These are phyloP conservation scores for Oopsacas minuta DNA, from an alignment of 37 sponge, comb jelly and placozoan species.

Conservation along the genomic window DNA sequence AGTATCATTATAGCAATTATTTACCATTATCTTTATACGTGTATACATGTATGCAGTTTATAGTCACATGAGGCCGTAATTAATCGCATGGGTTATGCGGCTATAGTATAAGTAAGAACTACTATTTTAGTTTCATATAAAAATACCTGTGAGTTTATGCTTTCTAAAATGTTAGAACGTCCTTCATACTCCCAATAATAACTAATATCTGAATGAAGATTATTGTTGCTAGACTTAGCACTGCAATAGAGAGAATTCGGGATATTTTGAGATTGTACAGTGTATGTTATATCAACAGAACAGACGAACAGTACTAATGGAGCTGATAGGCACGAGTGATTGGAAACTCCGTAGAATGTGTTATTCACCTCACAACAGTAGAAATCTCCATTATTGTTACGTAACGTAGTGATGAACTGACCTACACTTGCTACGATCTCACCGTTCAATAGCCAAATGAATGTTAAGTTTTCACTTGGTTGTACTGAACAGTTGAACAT, in stretches of 20 bases:
- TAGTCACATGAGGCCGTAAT: too few species aligned
- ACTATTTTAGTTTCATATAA: not conserved
- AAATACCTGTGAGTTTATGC: not conserved
- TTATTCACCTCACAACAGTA: constrained; percentile 2
- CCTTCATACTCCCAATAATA: not conserved
- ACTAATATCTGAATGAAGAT: not conserved
- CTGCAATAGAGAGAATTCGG: not conserved
- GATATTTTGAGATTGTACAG: not conserved
- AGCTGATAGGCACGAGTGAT: not conserved
- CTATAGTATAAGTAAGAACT: too few species aligned
- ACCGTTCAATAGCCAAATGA: not conserved
- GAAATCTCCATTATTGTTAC: not conserved
- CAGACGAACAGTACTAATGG: not conserved
- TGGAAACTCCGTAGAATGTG: not conserved
- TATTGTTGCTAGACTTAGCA: not conserved
- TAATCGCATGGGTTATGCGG: too few species aligned
- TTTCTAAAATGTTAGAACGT: not conserved
- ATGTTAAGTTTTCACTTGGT: not conserved
- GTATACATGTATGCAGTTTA: too few species aligned
- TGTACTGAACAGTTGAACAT: not conserved
- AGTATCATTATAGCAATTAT: too few species aligned
- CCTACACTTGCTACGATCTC: not conserved
- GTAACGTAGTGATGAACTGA: not conserved
- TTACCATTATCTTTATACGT: too few species aligned
- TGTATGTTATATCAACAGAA: not conserved